Evolutionary conservation across 2,888 invertebrate species (phyloP).

Genomic region (Drosophila mercatorum): DNA sequence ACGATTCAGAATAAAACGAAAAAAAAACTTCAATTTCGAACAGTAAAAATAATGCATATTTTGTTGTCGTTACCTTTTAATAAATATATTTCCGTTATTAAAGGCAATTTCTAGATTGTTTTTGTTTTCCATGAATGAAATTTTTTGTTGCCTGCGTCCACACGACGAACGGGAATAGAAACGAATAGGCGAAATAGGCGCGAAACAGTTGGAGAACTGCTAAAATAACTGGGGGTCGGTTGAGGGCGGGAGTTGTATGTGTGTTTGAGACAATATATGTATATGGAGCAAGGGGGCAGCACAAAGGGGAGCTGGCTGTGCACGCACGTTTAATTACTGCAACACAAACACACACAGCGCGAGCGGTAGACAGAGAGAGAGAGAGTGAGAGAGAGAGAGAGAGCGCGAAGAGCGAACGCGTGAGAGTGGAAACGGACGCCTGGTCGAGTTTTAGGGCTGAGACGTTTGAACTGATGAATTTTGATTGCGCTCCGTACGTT

Average conservation of each 20-base stretch:
- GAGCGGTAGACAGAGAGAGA: slow-evolving; percentile 15
- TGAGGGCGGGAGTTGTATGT: slow-evolving; percentile 14
- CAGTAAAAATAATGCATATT: slow-evolving; percentile 3
- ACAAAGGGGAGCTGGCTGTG: slow-evolving; percentile 27
- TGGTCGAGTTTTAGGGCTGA: slow-evolving; percentile 46
- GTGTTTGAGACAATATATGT: slow-evolving; percentile 3
- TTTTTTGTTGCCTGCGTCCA: slow-evolving; percentile 52
- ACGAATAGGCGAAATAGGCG: slow-evolving; percentile 61
- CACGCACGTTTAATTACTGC: slow-evolving; percentile 65
- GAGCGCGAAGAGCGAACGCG: slow-evolving; percentile 13
- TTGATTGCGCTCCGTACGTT: slow-evolving; percentile 34
- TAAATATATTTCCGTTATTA: slow-evolving; percentile 85
- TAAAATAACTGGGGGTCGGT: slow-evolving; percentile 12
- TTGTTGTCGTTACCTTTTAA: slow-evolving; percentile 81
- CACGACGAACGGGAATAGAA: slow-evolving; percentile 31
- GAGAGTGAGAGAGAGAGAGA: slow-evolving; percentile 9
- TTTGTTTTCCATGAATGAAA: slow-evolving; percentile 84
- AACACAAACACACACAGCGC: slow-evolving; percentile 32
- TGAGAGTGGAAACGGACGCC: slow-evolving; percentile 37
- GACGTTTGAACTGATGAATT: slow-evolving; percentile 50
- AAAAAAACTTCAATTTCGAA: slow-evolving; percentile 9
- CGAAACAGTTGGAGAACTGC: slow-evolving; percentile 47
- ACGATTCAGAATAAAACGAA: slow-evolving; percentile 2
- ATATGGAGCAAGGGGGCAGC: slow-evolving; percentile 8
- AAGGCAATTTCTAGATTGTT: slow-evolving; percentile 84